Evolutionary conservation across 2,797 vertebrate species (phyloP).

Genomic region (Xenentodon cancila): DNA sequence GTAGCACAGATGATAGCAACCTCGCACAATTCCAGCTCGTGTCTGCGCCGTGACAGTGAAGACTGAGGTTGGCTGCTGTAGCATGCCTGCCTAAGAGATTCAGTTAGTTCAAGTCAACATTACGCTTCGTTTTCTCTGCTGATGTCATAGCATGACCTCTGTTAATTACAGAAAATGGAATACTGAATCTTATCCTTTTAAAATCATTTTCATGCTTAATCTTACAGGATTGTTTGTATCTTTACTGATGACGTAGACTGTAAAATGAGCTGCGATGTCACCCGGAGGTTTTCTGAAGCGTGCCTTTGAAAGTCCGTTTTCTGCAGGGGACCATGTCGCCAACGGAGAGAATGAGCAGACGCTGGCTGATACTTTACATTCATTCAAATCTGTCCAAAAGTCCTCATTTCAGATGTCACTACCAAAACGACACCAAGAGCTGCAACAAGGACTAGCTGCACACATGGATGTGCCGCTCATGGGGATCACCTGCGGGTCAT

Average conservation of each 20-base stretch:
- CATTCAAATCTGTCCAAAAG: no score
- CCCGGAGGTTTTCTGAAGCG: no score
- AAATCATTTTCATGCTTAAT: background rate
- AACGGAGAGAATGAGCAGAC: no score
- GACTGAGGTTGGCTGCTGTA: slow-evolving; percentile 34
- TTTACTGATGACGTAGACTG: background rate
- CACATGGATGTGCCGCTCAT: no score
- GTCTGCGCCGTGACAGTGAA: slow-evolving; percentile 48
- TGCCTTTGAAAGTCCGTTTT: no score
- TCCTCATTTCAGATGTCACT: no score
- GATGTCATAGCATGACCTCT: slow-evolving; percentile 1
- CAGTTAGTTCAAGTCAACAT: slow-evolving; percentile 25
- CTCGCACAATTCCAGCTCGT: slow-evolving; percentile 54
- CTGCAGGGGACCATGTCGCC: no score
- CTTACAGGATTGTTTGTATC: background rate
- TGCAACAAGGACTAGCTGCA: no score
- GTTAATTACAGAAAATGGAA: background rate
- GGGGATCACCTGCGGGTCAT: no score
- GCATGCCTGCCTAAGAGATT: slow-evolving; percentile 34
- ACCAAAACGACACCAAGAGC: no score
- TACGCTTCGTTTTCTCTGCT: slow-evolving; percentile 20
- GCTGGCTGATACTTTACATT: no score
- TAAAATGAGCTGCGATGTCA: no score
- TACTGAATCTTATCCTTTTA: background rate
- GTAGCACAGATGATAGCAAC: slow-evolving; percentile 66